Evolutionary conservation across 2,113 vertebrate species (phyloP).

Genomic region (Protobothrops flavoviridis): DNA sequence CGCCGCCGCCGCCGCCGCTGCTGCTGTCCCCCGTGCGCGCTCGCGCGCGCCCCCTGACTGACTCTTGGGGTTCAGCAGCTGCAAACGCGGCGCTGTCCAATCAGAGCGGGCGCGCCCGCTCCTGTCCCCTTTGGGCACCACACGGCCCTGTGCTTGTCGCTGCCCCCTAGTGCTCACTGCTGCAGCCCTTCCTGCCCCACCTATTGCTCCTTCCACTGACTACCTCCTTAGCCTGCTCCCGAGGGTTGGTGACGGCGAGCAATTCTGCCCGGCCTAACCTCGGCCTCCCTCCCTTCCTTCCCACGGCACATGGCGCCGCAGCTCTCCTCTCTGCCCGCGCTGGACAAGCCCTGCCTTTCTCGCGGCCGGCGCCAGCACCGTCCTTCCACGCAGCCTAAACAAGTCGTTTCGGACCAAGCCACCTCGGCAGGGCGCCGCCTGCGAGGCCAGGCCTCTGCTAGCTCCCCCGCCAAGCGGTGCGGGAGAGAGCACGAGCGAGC

Average conservation of each 20-base stretch:
- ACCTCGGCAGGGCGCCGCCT: slow-evolving; percentile 4
- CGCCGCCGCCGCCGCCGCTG: slow-evolving; percentile 7
- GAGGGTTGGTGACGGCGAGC: slow-evolving; percentile 9
- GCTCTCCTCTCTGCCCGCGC: not conserved
- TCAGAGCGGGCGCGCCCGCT: slow-evolving; percentile 47
- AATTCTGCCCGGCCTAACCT: not conserved
- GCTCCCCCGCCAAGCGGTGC: not conserved
- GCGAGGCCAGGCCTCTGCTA: slow-evolving; percentile 9
- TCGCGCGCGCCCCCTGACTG: slow-evolving; percentile 36
- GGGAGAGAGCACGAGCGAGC: slow-evolving; percentile 17
- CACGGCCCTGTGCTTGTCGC: not conserved
- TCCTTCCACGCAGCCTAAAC: not conserved
- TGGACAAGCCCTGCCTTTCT: slow-evolving; percentile 5
- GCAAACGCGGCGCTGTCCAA: slow-evolving; percentile 59
- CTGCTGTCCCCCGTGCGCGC: slow-evolving; percentile 45
- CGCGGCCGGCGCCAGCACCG: slow-evolving; percentile 19
- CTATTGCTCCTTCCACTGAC: not conserved
- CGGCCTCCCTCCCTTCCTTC: slow-evolving; percentile 1
- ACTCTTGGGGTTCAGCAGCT: slow-evolving; percentile 64
- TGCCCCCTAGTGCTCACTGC: slow-evolving; percentile 7
- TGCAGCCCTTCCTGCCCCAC: slow-evolving; percentile 10
- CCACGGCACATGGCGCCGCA: not conserved
- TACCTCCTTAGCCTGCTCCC: slow-evolving; percentile 13
- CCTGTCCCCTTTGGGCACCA: slow-evolving; percentile 6
- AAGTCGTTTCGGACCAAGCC: not conserved